Evolutionary conservation across 2,797 vertebrate genomes (phyloP).

Genomic region (Philypnodon macrostomus): DNA sequence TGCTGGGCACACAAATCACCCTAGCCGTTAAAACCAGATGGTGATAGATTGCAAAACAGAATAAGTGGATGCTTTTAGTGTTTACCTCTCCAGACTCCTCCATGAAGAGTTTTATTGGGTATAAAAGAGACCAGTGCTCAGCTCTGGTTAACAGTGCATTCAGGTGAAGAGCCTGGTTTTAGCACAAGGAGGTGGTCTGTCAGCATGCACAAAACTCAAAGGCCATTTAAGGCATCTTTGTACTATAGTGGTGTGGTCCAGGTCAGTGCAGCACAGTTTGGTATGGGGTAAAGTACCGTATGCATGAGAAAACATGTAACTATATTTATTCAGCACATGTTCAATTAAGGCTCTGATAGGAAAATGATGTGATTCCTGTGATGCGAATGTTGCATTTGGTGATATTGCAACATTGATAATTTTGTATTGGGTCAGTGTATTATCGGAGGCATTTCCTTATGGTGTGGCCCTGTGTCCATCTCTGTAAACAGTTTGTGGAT

Average conservation of each 20-base stretch:
- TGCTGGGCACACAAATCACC: slow-evolving; percentile 46
- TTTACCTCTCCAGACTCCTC: slow-evolving; percentile 50
- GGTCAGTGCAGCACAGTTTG: no score
- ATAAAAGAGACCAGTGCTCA: slow-evolving; percentile 39
- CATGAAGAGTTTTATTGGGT: slow-evolving; percentile 48
- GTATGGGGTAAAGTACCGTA: no score
- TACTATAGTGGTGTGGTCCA: no score
- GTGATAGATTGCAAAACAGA: slow-evolving; percentile 55
- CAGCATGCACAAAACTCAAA: background rate
- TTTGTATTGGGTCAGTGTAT: slow-evolving; percentile 45
- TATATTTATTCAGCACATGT: no score
- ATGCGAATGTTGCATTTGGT: no score
- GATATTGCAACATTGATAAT: no score
- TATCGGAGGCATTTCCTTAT: slow-evolving; percentile 62
- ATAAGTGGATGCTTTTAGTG: slow-evolving; percentile 49
- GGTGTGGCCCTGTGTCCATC: slow-evolving; percentile 50
- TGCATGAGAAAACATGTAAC: no score
- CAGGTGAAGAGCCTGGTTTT: slow-evolving; percentile 46
- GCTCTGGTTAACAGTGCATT: slow-evolving; percentile 31
- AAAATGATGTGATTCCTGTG: background rate
- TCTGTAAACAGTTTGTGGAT: slow-evolving; percentile 63
- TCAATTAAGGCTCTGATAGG: no score
- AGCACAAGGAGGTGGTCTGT: slow-evolving; percentile 32
- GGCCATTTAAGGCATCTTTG: background rate
- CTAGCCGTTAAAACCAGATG: slow-evolving; percentile 60